phyloP scores from a whole-genome alignment of 2,797 vertebrate species.

The Sphenopsis melanotis region DNA sequence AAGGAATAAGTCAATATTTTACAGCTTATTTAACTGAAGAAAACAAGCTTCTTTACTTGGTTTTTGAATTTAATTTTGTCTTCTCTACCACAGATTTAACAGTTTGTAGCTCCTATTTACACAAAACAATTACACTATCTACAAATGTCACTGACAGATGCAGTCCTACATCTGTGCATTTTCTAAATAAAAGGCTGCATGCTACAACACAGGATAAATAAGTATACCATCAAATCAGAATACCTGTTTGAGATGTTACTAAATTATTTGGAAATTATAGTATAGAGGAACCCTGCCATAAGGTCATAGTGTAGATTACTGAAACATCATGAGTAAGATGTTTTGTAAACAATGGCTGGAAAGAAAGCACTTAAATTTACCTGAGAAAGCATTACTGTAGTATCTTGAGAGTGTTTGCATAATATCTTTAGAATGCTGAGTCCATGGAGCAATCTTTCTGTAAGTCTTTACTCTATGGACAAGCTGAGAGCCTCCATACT shows the following conservation, averaged over 20 bases:
- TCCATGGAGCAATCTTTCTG: conserved; percentile 97
- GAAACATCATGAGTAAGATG: not conserved
- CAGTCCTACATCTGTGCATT: not conserved
- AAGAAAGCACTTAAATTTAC: conserved; percentile 63
- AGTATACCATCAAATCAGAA: not conserved
- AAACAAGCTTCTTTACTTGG: not conserved
- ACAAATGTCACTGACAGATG: not conserved
- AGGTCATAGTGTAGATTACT: not conserved
- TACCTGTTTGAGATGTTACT: not conserved
- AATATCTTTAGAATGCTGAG: conserved; percentile 97
- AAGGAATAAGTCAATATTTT: not conserved
- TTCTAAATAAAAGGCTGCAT: not conserved
- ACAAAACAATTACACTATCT: not conserved
- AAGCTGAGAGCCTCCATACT: conserved; percentile 96
- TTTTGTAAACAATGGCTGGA: not conserved
- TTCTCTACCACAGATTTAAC: not conserved
- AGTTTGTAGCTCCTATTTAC: not conserved
- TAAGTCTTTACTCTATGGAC: conserved; percentile 98
- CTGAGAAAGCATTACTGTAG: conserved; percentile 97
- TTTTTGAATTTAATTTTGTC: not conserved
- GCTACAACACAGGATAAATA: not conserved
- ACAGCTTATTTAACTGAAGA: not conserved
- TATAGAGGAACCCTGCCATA: not conserved
- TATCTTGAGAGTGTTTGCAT: conserved; percentile 97
- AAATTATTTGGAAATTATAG: not conserved